phyloP scores from a whole-genome alignment of 2,797 vertebrate species.

The Hemitrygon akajei region DNA sequence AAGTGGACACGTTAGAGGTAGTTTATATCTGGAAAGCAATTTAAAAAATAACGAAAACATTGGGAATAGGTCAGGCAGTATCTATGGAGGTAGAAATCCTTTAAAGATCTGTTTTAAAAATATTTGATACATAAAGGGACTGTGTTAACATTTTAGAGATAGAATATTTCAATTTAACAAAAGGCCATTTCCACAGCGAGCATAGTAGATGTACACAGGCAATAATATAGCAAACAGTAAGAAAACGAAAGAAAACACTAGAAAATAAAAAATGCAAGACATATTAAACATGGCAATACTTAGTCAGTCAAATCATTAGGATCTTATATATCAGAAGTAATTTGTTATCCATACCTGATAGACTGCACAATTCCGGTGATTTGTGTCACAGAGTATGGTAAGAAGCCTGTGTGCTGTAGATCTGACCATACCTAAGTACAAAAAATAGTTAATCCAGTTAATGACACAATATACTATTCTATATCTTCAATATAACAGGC shows the following conservation, averaged over 20 bases:
- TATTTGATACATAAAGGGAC: background rate
- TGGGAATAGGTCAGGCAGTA: too few species aligned
- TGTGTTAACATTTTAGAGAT: too few species aligned
- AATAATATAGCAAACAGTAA: background rate
- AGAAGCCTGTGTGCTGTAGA: constrained; percentile 87
- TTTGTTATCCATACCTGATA: constrained; percentile 65
- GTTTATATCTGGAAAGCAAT: background rate
- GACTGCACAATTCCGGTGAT: constrained; percentile 78
- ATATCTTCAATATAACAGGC: background rate
- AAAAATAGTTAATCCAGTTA: background rate
- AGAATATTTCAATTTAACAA: background rate
- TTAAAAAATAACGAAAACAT: background rate
- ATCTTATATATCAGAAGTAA: background rate
- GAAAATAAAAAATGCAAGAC: background rate
- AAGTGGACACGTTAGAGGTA: background rate
- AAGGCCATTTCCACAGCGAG: background rate
- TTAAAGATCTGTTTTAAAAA: background rate
- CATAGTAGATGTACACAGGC: background rate
- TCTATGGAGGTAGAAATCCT: too few species aligned
- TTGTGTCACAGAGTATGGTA: constrained; percentile 82
- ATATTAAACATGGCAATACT: background rate
- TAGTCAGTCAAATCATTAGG: background rate
- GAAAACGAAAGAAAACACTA: background rate
- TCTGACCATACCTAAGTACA: constrained; percentile 85
- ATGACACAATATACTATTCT: background rate